Evolutionary conservation across 2,113 vertebrate genomes (phyloP).

Genomic region (Etia nguti): DNA sequence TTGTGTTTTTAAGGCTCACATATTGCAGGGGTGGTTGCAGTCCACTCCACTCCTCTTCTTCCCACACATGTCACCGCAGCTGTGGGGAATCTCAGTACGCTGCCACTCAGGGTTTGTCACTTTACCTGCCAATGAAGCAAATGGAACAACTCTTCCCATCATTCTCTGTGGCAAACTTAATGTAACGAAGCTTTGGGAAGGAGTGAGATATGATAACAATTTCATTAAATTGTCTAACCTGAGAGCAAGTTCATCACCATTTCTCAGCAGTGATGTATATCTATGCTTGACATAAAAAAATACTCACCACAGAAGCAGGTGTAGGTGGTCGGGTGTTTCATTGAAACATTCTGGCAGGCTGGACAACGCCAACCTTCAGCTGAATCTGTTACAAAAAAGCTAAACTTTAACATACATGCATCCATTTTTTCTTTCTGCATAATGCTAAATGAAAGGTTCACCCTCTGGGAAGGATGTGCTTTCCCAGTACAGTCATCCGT

Average conservation of each 20-base stretch:
- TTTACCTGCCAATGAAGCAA: conserved; percentile 76
- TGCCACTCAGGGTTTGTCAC: conserved; percentile 96
- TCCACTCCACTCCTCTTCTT: conserved; percentile 86
- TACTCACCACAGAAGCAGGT: conserved; percentile 94
- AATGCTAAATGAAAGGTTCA: neutral
- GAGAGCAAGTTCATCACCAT: neutral
- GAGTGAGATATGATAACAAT: neutral
- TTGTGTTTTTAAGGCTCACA: conserved; percentile 76
- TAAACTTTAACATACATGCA: neutral
- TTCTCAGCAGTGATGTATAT: neutral
- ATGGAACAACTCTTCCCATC: neutral
- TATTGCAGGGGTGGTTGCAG: conserved; percentile 95
- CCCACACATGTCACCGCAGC: conserved; percentile 96
- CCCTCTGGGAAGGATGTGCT: neutral
- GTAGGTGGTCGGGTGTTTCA: conserved; percentile 82
- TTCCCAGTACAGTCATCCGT: neutral
- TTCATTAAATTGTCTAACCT: neutral
- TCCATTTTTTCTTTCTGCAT: neutral
- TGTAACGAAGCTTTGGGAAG: neutral
- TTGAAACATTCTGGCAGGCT: conserved; percentile 91
- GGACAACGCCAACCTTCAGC: conserved; percentile 94
- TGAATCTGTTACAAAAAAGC: conserved; percentile 72
- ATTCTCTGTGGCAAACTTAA: neutral
- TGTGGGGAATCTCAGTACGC: conserved; percentile 96
- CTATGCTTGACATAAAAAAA: neutral